phyloP scores from a whole-genome alignment of 2,113 vertebrate genomes.

The Grammomys surdaster region DNA sequence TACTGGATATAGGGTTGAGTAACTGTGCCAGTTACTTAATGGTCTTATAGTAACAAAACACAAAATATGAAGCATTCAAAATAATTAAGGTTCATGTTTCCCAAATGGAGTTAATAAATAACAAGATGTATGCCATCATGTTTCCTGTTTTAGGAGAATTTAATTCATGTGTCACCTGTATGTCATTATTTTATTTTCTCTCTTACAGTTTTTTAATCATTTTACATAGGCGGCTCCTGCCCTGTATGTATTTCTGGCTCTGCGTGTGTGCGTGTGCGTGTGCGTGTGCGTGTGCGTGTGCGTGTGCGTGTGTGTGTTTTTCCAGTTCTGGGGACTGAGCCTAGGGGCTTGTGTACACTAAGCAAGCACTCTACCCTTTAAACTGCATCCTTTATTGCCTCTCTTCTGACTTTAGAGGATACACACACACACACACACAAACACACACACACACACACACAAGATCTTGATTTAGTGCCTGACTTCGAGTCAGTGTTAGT shows the following conservation, averaged over 20 bases:
- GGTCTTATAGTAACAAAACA: not conserved
- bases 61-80: slow-evolving; percentile 42
- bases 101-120: slow-evolving; percentile 28
- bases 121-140: not conserved
- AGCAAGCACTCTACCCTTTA: not conserved
- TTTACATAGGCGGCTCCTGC: not conserved
- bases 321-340: no score
- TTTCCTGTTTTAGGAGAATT: slow-evolving; percentile 26
- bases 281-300: not conserved
- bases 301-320: not conserved
- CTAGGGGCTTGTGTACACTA: not conserved
- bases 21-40: slow-evolving; percentile 23
- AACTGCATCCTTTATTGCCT: not conserved
- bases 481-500: not conserved
- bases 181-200: slow-evolving; percentile 52
- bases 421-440: no score
- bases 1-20: not conserved
- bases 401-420: not conserved
- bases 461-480: slow-evolving; percentile 4
- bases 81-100: slow-evolving; percentile 47
- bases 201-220: slow-evolving; percentile 37
- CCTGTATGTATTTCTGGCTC: slow-evolving; percentile 14
- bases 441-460: not conserved
- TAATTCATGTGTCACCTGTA: not conserved
- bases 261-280: not conserved